Percentiles rank a stretch among this genome's conserved stretches.
Evolutionary conservation across 2,113 vertebrate genomes (phyloP).

Genomic region (Larimichthys crocea): DNA sequence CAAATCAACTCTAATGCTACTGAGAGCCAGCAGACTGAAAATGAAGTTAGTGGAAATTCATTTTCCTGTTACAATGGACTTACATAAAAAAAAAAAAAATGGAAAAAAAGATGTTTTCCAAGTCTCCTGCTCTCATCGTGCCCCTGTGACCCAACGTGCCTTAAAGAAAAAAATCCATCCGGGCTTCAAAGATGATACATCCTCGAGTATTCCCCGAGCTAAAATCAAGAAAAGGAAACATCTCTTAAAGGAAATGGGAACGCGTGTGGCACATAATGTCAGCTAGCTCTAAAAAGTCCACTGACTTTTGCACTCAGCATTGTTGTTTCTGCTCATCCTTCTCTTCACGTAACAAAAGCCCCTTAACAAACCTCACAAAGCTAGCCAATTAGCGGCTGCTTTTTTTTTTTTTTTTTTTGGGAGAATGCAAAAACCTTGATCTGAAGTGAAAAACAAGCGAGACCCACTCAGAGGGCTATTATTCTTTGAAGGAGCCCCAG

Average conservation of each 20-base stretch:
- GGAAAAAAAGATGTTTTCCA: conserved; percentile 14
- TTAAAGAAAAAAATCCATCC: conserved; percentile 13
- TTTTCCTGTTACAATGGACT: conserved; percentile 24
- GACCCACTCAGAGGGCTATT: conserved; percentile 22
- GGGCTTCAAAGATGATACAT: conserved; percentile 16
- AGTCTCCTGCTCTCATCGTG: conserved; percentile 21
- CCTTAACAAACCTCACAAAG: conserved; percentile 22
- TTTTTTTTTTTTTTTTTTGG: neutral
- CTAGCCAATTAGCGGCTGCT: conserved; percentile 35
- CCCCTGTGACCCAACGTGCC: conserved; percentile 44
- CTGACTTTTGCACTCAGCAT: conserved; percentile 9
- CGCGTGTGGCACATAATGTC: neutral
- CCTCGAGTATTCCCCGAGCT: conserved; percentile 29
- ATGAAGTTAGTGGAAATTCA: conserved; percentile 51
- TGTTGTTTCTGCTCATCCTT: conserved; percentile 14
- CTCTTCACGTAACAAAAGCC: conserved; percentile 19
- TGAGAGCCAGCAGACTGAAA: conserved; percentile 48
- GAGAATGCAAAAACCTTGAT: conserved; percentile 48
- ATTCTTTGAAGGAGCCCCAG: conserved; percentile 33
- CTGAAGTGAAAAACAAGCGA: conserved; percentile 41
- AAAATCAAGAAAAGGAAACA: conserved; percentile 20
- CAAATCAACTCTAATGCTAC: conserved; percentile 53
- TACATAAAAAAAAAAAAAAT: neutral
- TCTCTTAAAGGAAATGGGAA: conserved; percentile 14
- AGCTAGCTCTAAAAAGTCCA: neutral